Percentiles rank a stretch among this genome's conserved stretches.
These are phyloP conservation scores for Lates japonicus DNA, from an alignment of 2,797 vertebrate species.

Conservation along the genomic window DNA sequence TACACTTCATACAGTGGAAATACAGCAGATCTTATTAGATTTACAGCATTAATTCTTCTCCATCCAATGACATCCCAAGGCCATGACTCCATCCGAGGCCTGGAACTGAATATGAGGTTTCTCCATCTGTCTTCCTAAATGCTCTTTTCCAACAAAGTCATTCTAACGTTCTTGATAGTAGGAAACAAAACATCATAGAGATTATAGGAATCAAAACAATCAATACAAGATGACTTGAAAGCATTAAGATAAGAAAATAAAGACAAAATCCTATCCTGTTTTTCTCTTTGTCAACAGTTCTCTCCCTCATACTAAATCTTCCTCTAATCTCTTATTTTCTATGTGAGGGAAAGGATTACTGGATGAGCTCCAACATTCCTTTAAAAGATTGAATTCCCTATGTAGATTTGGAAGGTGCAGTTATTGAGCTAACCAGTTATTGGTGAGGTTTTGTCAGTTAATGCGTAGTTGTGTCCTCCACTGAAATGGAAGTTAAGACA, in stretches of 20 bases:
- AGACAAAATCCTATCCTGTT: conserved; percentile 1
- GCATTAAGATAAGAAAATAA: neutral
- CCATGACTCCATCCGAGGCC: neutral
- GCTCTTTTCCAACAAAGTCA: neutral
- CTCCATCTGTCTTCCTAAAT: neutral
- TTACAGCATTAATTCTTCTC: conserved; percentile 9
- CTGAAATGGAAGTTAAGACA: neutral
- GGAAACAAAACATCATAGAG: conserved; percentile 3
- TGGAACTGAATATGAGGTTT: neutral
- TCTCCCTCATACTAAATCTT: conserved; percentile 6
- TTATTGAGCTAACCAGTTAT: conserved; percentile 1
- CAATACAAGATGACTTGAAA: conserved; percentile 20
- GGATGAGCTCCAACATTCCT: conserved; percentile 31
- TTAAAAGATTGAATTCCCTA: conserved; percentile 14
- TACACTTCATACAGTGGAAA: conserved; percentile 6
- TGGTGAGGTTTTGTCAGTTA: neutral
- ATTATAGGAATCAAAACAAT: neutral
- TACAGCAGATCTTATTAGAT: conserved; percentile 15
- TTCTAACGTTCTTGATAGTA: neutral
- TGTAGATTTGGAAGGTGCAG: conserved; percentile 8
- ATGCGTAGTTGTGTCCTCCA: neutral
- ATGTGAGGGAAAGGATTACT: conserved; percentile 38
- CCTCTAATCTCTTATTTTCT: conserved; percentile 41
- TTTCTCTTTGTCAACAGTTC: conserved; percentile 4
- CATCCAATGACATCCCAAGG: conserved; percentile 25